Evolutionary conservation across 2,888 invertebrate species (phyloP), one percentile per base, ranked within the genome.

Genomic region (Scaptomyza reducta): DNA sequence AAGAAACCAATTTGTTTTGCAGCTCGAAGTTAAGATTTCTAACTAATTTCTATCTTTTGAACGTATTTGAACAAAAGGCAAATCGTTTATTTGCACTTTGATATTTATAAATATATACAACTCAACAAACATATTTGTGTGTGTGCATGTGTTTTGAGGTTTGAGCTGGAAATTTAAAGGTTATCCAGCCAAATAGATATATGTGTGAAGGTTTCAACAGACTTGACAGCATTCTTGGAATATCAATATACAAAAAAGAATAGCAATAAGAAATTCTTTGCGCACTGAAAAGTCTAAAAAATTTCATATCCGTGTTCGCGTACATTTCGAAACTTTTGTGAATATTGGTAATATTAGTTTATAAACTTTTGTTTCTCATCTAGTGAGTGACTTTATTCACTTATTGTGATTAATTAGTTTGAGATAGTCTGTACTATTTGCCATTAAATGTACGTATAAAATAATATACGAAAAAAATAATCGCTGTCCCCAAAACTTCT

Each of bases 11-110:
- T 59, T 66, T 44, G 61, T 53, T 66, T 57, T 38, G 4, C 25
- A 49, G 40, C 29, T 25, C 13, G 63, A 68, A 76, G 58, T 76
- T 70, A 41, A 45, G 50, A 56, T 44, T 31, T 44, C 40, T 10
- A 33, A 40, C 47, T 53, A 49, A 65, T 74, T 70, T 69, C 47
- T 35, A 70, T 63, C 72, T 59, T 75, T 50, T 38, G 72, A 86
- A 82, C 83, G 83, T 85, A 68, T 57, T 68, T 45, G 9, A 38
- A 54, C 29, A 72, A 85, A 82, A 55, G 22, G 59, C 47, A 70
- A 79, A 58, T 62, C 57, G 67, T 63, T 51, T 66, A 55, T 14
- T 51, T 60, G 47, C 49, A 63, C 58, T 69, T 67, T 76, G 75
- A 63, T 44, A 29, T 22, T 22, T 27, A 14, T n/a, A 13, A 22